Evolutionary conservation across 2,797 vertebrate genomes (phyloP).

Genomic region (Poeciliopsis infans): DNA sequence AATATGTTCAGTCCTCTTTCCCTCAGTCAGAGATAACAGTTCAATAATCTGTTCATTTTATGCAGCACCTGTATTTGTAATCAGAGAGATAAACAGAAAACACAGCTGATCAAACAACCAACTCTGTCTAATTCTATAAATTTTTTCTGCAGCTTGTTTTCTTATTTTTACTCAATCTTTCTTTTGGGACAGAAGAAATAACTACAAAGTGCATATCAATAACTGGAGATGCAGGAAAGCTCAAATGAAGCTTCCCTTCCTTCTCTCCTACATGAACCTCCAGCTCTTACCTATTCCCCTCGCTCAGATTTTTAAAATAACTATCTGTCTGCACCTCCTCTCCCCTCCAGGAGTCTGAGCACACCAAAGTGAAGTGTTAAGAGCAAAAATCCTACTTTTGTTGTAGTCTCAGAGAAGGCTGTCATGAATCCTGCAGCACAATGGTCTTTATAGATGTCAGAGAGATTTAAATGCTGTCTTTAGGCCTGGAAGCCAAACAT

Average conservation of each 20-base stretch:
- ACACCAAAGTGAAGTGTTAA: constrained; percentile 50
- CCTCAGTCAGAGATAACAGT: constrained; percentile 13
- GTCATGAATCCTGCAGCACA: constrained; percentile 57
- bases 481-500: constrained; percentile 53
- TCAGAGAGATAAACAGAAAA: constrained; percentile 21
- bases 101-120: constrained; percentile 24
- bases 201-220: background rate
- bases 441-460: constrained; percentile 66
- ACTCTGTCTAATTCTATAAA: background rate
- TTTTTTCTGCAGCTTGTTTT: constrained; percentile 6
- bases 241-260: constrained; percentile 21
- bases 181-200: constrained; percentile 7
- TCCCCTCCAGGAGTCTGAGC: constrained; percentile 28
- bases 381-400: constrained; percentile 42
- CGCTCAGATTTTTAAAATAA: constrained; percentile 36
- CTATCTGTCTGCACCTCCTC: constrained; percentile 28
- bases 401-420: constrained; percentile 54
- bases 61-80: constrained; percentile 12
- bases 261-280: constrained; percentile 33
- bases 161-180: constrained; percentile 1
- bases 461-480: constrained; percentile 68
- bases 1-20: constrained; percentile 15
- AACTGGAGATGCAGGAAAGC: background rate
- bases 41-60: constrained; percentile 15
- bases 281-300: constrained; percentile 46